A percentile compares a stretch with the other conserved stretches of the same genome.
Evolutionary conservation across 2,113 vertebrate genomes (phyloP).

Genomic region (Glaucomys volans): DNA sequence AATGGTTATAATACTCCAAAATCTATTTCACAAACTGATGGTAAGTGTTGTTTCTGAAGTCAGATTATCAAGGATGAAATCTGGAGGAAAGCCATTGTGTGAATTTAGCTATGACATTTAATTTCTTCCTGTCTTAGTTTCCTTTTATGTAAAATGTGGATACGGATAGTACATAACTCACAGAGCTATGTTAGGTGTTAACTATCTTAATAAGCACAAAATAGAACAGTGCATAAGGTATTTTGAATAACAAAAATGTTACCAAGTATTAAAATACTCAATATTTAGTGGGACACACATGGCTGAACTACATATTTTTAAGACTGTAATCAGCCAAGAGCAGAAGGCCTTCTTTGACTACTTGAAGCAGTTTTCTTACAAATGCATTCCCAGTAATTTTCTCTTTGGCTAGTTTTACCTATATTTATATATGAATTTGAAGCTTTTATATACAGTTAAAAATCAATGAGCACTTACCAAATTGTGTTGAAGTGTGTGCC

Average conservation of each 20-base stretch:
- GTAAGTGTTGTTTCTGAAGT: neutral
- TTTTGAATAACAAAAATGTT: neutral
- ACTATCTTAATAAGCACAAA: neutral
- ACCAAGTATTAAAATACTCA: neutral
- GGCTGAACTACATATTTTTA: neutral
- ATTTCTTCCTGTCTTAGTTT: neutral
- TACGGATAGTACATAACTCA: neutral
- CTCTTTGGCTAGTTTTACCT: neutral
- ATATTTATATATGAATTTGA: neutral
- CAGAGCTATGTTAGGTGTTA: neutral
- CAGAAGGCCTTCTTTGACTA: neutral
- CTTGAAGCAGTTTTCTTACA: neutral
- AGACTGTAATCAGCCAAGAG: neutral
- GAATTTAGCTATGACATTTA: neutral
- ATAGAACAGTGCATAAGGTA: accelerated
- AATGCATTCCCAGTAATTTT: neutral
- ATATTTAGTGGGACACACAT: neutral
- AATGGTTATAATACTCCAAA: neutral
- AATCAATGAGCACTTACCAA: neutral
- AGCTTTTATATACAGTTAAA: neutral
- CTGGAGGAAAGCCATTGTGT: neutral
- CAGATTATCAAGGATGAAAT: neutral
- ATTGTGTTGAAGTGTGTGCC: neutral
- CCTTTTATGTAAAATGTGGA: neutral
- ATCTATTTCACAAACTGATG: neutral